These are phyloP conservation scores for Trichonephila clavipes DNA, from an alignment of 1,140 invertebrate species.

Conservation along the genomic window DNA sequence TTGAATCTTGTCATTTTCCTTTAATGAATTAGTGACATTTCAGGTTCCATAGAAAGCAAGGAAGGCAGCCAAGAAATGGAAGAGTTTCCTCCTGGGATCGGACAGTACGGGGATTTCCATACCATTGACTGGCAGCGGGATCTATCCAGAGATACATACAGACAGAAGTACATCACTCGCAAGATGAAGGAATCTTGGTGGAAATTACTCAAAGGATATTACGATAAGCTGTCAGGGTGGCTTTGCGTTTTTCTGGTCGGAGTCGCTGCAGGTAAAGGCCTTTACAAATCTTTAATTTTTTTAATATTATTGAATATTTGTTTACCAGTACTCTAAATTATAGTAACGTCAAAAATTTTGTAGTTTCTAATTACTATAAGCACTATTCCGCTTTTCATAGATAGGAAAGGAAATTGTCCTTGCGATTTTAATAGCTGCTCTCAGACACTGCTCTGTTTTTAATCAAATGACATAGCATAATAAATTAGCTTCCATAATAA, in stretches of 20 bases:
- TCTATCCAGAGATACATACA: slow-evolving; percentile 97
- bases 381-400: no score
- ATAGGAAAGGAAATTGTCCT: no score
- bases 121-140: slow-evolving; percentile 99
- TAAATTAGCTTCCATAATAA: no score
- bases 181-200: slow-evolving; percentile 90
- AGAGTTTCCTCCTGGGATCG: slow-evolving; percentile 86
- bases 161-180: slow-evolving; percentile 94
- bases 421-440: no score
- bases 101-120: slow-evolving; percentile 99
- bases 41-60: background rate
- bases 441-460: no score
- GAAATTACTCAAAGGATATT: slow-evolving; percentile 90
- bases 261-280: slow-evolving; percentile 84
- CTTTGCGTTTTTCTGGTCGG: slow-evolving; percentile 98
- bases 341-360: no score
- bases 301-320: no score
- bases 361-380: no score
- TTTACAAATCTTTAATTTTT: no score
- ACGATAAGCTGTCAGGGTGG: slow-evolving; percentile 99
- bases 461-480: no score
- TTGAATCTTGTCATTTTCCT: no score
- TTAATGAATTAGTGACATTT: background rate
- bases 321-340: no score
- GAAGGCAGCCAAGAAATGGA: slow-evolving; percentile 55